These are phyloP conservation scores for Morus bassanus DNA, from an alignment of 2,797 vertebrate genomes.

Conservation along the genomic window DNA sequence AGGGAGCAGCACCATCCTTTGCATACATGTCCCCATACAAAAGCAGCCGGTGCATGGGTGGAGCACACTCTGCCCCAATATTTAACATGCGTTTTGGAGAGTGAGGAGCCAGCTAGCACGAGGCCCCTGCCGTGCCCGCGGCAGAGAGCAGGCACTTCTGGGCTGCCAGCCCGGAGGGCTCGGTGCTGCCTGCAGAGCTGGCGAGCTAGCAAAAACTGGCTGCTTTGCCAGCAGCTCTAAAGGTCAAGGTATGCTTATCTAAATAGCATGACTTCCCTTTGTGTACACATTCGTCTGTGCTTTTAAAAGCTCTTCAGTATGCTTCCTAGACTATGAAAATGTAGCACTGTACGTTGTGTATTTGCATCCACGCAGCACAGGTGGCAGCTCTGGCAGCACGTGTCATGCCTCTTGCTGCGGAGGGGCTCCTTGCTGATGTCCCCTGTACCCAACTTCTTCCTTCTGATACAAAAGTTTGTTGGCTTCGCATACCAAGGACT, in stretches of 20 bases:
- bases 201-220: accelerated
- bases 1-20: neutral
- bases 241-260: neutral
- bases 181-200: accelerated
- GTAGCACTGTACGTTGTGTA: accelerated
- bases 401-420: accelerated
- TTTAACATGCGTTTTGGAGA: neutral
- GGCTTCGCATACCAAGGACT: neutral
- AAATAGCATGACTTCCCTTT: neutral
- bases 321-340: neutral
- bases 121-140: accelerated
- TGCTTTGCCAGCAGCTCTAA: neutral
- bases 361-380: accelerated
- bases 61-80: neutral
- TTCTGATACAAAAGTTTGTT: neutral
- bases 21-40: accelerated
- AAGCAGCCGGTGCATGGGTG: neutral
- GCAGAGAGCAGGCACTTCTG: neutral
- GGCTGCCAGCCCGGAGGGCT: neutral
- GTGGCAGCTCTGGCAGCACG: neutral
- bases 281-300: neutral
- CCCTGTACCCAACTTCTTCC: neutral
- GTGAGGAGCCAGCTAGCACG: accelerated
- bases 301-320: neutral
- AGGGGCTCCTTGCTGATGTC: neutral